These are phyloP conservation scores for Andrena dorsata DNA, from an alignment of 2,888 invertebrate species.

Conservation along the genomic window DNA sequence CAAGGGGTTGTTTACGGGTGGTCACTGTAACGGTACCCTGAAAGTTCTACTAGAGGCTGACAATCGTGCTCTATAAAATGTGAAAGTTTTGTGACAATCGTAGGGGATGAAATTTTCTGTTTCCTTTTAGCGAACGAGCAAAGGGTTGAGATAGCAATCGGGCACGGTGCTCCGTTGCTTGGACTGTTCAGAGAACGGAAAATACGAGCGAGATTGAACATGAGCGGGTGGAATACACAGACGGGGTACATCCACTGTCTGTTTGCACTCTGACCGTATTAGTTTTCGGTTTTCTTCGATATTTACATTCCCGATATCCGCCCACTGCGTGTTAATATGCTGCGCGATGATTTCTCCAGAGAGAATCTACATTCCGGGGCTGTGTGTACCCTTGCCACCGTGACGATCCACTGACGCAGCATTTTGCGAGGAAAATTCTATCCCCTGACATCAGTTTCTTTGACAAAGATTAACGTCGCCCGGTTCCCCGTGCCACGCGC, in stretches of 20 bases:
- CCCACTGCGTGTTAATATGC: slow-evolving; percentile 21
- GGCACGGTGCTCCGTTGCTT: not conserved
- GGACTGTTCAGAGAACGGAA: not conserved
- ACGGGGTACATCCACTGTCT: slow-evolving; percentile 3
- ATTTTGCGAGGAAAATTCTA: not conserved
- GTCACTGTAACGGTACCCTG: not conserved
- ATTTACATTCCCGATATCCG: slow-evolving; percentile 32
- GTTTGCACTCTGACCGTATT: slow-evolving; percentile 38
- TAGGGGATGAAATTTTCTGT: not conserved
- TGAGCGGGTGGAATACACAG: not conserved
- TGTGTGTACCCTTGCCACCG: not conserved
- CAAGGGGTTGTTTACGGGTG: not conserved
- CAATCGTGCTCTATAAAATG: not conserved
- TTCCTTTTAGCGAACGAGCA: not conserved
- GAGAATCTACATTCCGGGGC: slow-evolving; percentile 23
- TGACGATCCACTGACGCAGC: not conserved
- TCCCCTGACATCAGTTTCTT: not conserved
- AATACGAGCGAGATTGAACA: slow-evolving; percentile 22
- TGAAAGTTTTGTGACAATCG: too few relatives aligned
- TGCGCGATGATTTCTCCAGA: slow-evolving; percentile 47
- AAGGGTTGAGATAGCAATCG: not conserved
- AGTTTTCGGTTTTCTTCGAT: slow-evolving; percentile 49
- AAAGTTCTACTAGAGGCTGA: not conserved
- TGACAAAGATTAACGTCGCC: not conserved
- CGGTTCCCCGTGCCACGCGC: not conserved